Evolutionary conservation across 2,113 vertebrate species (phyloP).

Genomic region (Nestor notabilis): DNA sequence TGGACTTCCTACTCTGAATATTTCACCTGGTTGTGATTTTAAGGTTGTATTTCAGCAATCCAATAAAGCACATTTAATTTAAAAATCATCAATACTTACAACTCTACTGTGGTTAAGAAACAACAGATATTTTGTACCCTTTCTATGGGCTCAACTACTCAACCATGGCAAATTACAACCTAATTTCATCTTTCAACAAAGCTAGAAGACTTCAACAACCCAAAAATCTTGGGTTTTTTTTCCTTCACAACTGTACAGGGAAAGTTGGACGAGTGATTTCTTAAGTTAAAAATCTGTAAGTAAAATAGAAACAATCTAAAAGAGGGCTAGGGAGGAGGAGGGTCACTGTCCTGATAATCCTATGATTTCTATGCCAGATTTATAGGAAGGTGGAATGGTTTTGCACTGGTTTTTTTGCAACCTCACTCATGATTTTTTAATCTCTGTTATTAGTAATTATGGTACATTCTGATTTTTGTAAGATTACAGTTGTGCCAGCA

Average conservation of each 20-base stretch:
- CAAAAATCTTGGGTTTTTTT: too few species aligned
- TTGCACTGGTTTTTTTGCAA: background rate
- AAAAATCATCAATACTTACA: background rate
- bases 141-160: background rate
- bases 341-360: background rate
- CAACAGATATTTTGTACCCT: background rate
- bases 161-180: background rate
- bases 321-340: background rate
- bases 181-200: background rate
- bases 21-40: background rate
- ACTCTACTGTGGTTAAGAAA: background rate
- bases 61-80: background rate
- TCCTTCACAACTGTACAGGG: background rate
- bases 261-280: background rate
- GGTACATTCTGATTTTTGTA: background rate
- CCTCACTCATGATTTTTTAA: background rate
- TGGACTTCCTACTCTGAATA: background rate
- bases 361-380: background rate
- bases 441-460: background rate
- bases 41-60: background rate
- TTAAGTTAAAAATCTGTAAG: background rate
- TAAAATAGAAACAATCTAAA: background rate
- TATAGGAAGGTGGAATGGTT: background rate
- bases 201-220: background rate
- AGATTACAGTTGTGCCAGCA: background rate